These are phyloP conservation scores for Sinonovacula constricta DNA, from an alignment of 1,140 invertebrate genomes.

Conservation along the genomic window DNA sequence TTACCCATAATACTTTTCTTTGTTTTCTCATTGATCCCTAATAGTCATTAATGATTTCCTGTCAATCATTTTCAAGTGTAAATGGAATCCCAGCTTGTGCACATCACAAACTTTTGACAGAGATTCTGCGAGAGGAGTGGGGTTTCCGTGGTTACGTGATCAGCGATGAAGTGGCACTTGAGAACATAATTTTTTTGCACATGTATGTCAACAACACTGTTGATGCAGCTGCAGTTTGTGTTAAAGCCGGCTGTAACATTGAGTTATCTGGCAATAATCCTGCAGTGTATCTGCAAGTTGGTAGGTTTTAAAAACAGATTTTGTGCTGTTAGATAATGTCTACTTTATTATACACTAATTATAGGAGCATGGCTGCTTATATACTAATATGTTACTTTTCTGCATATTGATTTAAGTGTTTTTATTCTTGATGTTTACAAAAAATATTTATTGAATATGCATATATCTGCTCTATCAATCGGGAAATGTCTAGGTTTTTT, in stretches of 20 bases:
- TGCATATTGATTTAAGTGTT: no score
- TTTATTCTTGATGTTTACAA: no score
- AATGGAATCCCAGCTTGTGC: conserved; percentile 76
- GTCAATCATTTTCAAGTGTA: conserved; percentile 68
- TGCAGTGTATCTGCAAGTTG: conserved; percentile 47
- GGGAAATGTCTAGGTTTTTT: no score
- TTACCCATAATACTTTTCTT: no score
- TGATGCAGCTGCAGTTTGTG: conserved; percentile 66
- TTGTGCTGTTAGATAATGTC: no score
- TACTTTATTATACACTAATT: no score
- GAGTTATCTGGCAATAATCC: conserved; percentile 64
- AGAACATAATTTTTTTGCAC: conserved; percentile 70
- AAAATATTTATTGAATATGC: no score
- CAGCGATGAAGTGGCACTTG: conserved; percentile 74
- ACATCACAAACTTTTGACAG: conserved; percentile 69
- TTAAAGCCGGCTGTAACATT: conserved; percentile 74
- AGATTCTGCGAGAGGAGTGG: conserved; percentile 71
- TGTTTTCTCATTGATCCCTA: no score
- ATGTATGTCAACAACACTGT: conserved; percentile 64
- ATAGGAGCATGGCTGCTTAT: no score
- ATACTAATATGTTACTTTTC: no score
- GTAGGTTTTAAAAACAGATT: conserved; percentile 27
- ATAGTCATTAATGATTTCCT: no score
- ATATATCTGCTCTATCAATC: no score
- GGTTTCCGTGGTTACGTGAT: conserved; percentile 76